Base-by-base conservation (phyloP, 2,888 invertebrate genomes). In the Ditylenchus weischeri region DNA sequence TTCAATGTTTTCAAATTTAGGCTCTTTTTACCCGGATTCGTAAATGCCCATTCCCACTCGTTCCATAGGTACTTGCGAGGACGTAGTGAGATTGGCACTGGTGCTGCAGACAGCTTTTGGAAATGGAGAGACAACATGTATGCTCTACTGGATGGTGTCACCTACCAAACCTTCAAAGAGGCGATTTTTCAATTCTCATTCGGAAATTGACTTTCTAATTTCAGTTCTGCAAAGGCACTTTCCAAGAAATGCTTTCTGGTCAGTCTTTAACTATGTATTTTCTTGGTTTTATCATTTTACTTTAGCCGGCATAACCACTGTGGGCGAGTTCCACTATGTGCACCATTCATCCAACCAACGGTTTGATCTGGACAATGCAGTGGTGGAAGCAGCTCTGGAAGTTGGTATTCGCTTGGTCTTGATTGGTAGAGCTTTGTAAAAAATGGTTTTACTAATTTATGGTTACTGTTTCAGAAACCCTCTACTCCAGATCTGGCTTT, bases 291-390 rank as follows among this genome's bases (percentile, higher is more conserved):
- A n/a, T n/a, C n/a, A n/a, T n/a, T n/a, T n/a, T n/a, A 43, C 8
- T 43, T 43, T 70, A 11, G 76, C 79, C 5, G 82, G 82, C 23
- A 82, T 82, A 57, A 82, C 82, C 1, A 76, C 78, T 5, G 82
- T 82, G 10, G 82, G 82, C 21, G 82, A 82, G 63, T 82, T 82
- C 62, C 82, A 82, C 69, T 82, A 82, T 60, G 79, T 82, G 1
- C 82, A 82, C 69, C 82, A 82, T 23, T 43, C 43, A 19, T 35
- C 47, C 57, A n/a, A 18, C 43, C 23, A 58, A 4, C 57, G 50
- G 64, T 79, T 79, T 69, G 78, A 76, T 49, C 70, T 81, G 43
- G 81, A 81, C 66, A 58, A 72, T 50, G 77, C 75, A 0, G 80
- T 81, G 0, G 68, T 81, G 18, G 74, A 77, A 64, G 81, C 81